Base-by-base conservation (phyloP, 1,140 invertebrate genomes). In the Danaus plexippus region DNA sequence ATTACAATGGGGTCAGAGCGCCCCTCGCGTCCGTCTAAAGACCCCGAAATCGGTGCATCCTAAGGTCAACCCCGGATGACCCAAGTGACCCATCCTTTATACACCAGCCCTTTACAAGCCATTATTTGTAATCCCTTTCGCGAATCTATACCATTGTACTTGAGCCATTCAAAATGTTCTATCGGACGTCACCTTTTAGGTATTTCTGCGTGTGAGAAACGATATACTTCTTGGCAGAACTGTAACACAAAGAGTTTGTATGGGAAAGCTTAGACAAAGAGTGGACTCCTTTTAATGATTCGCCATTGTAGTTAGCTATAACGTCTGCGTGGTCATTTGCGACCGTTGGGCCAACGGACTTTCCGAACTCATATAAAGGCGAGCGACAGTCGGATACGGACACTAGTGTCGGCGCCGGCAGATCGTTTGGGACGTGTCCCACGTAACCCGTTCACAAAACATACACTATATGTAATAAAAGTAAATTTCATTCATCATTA, bases 61-160 rank as follows among this genome's bases (percentile, higher is more conserved):
- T 86, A 73, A 78, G 83, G 83, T 86, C 83, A 82, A 56, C 61
- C 66, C 63, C 46, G 62, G 75, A 68, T 86, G 83, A 86, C 81
- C 83, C 58, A 58, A 77, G 70, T 85, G 81, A 83, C 81, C 83
- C 65, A 58, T 62, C 61, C 71, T 74, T 71, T 80, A 73, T 51
- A 80, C 67, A 63, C 72, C 62, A 83, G 73, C 83, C 83, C 71
- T 86, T 85, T 83, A 83, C 78, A 78, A 75, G 68, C 61, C 73
- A 85, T 85, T 83, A 83, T 86, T 86, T 80, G 83, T 85, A 80
- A 80, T 84, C 79, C 82, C 82, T 82, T 80, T 81, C 69, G 83
- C 83, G 81, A 86, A 86, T 85, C 80, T 80, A 83, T 81, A 78
- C 59, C 52, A 77, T 84, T 86, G 83, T 86, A 51, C 67, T 51